A percentile compares a stretch with the other conserved stretches of the same genome.
Conservation (phyloP, 2,888 invertebrate genomes). For the Chouioia cunea region DNA sequence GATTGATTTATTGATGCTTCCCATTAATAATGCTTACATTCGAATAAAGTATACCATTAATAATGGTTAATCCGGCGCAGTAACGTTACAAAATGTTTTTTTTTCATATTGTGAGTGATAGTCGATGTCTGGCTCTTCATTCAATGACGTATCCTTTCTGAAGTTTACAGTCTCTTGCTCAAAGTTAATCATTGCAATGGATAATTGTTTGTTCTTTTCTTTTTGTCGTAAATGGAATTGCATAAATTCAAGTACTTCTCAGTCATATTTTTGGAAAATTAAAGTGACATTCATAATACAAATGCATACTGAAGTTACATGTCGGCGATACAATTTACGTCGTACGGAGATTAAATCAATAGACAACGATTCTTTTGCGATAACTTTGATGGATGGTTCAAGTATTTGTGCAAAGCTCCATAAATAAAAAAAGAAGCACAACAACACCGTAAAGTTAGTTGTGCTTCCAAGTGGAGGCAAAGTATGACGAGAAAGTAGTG, state of each 20-base stretch:
- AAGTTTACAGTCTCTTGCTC: not conserved
- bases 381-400: no score
- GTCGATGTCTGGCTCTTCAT: constrained; percentile 7
- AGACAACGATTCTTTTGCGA: no score
- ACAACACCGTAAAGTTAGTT: not conserved
- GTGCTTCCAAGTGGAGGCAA: not conserved
- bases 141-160: not conserved
- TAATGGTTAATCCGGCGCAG: constrained; percentile 54
- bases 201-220: no score
- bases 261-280: not conserved
- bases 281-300: not conserved
- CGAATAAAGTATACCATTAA: constrained; percentile 47
- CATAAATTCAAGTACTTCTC: no score
- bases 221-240: not conserved
- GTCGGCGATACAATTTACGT: no score
- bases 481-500: not conserved
- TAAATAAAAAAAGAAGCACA: constrained; percentile 9
- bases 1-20: constrained; percentile 53
- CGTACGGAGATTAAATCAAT: no score
- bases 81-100: constrained; percentile 54
- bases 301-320: no score
- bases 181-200: constrained; percentile 14
- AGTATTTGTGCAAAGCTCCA: constrained; percentile 21
- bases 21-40: constrained; percentile 60
- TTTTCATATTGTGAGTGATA: constrained; percentile 28